Evolutionary conservation across 2,113 vertebrate genomes (phyloP).

Genomic region (Myotis lucifugus): DNA sequence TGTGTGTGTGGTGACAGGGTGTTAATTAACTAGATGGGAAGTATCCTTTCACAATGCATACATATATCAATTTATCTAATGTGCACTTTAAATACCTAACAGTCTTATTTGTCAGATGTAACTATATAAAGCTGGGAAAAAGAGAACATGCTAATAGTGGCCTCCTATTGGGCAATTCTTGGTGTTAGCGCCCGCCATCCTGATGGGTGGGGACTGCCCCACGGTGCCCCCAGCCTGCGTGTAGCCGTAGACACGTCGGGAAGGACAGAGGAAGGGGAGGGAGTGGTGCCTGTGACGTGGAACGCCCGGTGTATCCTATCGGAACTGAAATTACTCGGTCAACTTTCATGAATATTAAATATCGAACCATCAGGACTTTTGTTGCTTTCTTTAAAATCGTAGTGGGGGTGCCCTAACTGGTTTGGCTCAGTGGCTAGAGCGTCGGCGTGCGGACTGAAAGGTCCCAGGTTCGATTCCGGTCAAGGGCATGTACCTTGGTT

Average conservation of each 20-base stretch:
- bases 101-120: background rate
- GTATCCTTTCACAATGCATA: background rate
- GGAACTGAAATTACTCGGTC: background rate
- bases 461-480: too few relatives aligned
- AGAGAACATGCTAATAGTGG: background rate
- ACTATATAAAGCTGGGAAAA: background rate
- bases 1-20: background rate
- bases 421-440: too few relatives aligned
- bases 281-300: accelerated
- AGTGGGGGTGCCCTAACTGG: too few relatives aligned
- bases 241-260: background rate
- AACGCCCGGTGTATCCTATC: accelerated
- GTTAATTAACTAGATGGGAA: background rate
- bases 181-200: background rate
- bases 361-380: background rate
- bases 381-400: background rate
- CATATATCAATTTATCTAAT: too few relatives aligned
- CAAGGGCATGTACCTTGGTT: too few relatives aligned
- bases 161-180: background rate
- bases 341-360: background rate
- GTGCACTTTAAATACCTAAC: background rate
- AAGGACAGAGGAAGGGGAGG: background rate
- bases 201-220: background rate
- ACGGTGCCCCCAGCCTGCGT: accelerated
- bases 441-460: too few relatives aligned